Evolutionary conservation across 2,888 invertebrate genomes (phyloP), one percentile per base, ranked within the genome.

Genomic region (Disparrhopalites patrizii): DNA sequence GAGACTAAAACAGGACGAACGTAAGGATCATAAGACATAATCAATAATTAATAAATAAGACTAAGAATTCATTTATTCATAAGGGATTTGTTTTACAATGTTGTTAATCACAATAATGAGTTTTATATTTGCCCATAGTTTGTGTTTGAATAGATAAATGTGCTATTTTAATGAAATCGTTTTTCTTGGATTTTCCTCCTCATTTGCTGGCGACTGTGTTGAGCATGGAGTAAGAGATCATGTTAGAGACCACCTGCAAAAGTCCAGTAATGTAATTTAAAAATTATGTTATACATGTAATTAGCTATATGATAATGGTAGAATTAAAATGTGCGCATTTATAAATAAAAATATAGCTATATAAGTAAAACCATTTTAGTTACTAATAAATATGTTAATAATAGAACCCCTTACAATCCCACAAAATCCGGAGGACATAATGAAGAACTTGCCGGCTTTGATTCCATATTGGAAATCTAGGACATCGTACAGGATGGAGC

Each of bases 211-310:
- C 18, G 3, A 52, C 28, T 18, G 30, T 52, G 18, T 52, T 52
- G 15, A 52, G 15, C 52, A 52, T 52, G 1, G 52, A 52, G 28
- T 52, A 52, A 8, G 52, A 52, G 18, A 52, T 52, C 52, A 52
- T 52, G 52, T 25, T 52, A 8, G 8, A 4, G 10, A 52, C 52
- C 1, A 13, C 5, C 52, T 52, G 20, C 3, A 20, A n/a, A n/a
- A n/a, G n/a, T n/a, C n/a, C n/a, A n/a, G n/a, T n/a, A n/a, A n/a
- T n/a, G n/a, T n/a, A n/a, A n/a, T n/a, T n/a, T n/a, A n/a, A n/a
- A n/a, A 13, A 4, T 4, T 50, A 20, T 36, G 15, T 10, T 36
- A 10, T 10, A 10, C 15, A 7, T 36, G 36, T 36, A 36, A 36
- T 7, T 36, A 36, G 36, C 8, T 36, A 36, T 15, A 36, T 36